phyloP scores from a whole-genome alignment of 1,140 invertebrate genomes.

The Steinernema feltiae region DNA sequence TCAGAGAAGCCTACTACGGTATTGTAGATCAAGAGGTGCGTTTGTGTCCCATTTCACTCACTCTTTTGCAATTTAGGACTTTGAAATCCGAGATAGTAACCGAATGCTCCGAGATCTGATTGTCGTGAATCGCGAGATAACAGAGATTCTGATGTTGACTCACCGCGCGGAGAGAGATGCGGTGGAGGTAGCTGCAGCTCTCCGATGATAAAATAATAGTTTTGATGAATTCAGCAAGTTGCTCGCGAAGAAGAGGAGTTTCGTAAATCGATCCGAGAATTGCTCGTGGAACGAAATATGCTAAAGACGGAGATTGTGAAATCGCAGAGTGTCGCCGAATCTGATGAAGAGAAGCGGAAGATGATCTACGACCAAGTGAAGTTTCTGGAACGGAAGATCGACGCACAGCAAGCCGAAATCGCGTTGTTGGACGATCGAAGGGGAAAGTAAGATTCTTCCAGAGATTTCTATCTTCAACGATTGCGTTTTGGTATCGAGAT shows the following conservation, averaged over 20 bases:
- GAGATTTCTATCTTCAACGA: neutral
- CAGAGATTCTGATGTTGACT: neutral
- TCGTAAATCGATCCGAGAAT: neutral
- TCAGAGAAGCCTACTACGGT: neutral
- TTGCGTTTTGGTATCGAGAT: neutral
- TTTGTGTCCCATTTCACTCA: neutral
- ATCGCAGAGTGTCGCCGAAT: neutral
- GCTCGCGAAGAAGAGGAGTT: slow-evolving; percentile 4
- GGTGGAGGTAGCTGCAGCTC: neutral
- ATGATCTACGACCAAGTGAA: neutral
- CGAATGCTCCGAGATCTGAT: neutral
- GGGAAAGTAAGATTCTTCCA: neutral
- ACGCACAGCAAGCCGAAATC: neutral
- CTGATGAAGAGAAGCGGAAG: neutral
- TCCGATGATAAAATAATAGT: neutral
- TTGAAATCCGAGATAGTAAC: neutral
- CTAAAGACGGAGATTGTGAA: neutral
- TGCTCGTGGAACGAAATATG: neutral
- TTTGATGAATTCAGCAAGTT: neutral
- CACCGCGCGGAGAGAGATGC: neutral
- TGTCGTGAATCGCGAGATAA: neutral
- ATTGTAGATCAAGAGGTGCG: neutral
- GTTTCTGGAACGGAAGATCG: neutral
- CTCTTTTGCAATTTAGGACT: neutral
- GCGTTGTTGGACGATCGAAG: neutral